These are phyloP conservation scores for Drosophila arizonae DNA, from an alignment of 1,140 invertebrate species.

Conservation along the genomic window DNA sequence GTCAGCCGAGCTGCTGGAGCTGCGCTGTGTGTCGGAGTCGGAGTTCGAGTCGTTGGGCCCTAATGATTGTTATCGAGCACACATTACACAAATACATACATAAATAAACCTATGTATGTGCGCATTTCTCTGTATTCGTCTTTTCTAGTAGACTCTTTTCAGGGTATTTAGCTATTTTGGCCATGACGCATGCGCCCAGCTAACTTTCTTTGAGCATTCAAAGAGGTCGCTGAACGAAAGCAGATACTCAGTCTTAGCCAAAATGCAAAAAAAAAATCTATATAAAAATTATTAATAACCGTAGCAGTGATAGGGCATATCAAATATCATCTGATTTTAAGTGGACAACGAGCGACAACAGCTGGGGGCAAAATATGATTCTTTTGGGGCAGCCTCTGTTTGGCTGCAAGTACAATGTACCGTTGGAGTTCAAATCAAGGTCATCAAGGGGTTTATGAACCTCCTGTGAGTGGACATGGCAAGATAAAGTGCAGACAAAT, in stretches of 20 bases:
- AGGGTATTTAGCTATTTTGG: slow-evolving; percentile 52
- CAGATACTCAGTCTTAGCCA: not conserved
- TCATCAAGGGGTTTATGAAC: no score
- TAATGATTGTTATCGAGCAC: slow-evolving; percentile 56
- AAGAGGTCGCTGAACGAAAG: slow-evolving; percentile 70
- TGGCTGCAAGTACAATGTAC: not conserved
- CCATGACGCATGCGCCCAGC: slow-evolving; percentile 51
- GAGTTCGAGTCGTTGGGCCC: slow-evolving; percentile 9
- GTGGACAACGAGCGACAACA: slow-evolving; percentile 14
- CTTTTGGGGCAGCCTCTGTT: not conserved
- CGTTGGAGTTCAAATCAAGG: slow-evolving; percentile 2
- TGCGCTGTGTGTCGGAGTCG: slow-evolving; percentile 20
- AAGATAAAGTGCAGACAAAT: no score
- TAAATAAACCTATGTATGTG: not conserved
- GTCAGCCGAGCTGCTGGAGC: slow-evolving; percentile 38
- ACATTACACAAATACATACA: not conserved
- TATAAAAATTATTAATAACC: not conserved
- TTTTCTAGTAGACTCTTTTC: slow-evolving; percentile 56
- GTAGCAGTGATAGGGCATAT: slow-evolving; percentile 32
- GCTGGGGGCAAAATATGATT: not conserved
- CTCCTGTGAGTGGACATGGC: no score
- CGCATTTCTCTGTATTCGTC: slow-evolving; percentile 9
- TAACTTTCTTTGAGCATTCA: slow-evolving; percentile 60
- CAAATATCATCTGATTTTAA: slow-evolving; percentile 36
- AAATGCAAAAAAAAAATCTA: slow-evolving; percentile 12